These are phyloP conservation scores for Crematogaster levior DNA, from an alignment of 2,888 invertebrate species.

Conservation along the genomic window DNA sequence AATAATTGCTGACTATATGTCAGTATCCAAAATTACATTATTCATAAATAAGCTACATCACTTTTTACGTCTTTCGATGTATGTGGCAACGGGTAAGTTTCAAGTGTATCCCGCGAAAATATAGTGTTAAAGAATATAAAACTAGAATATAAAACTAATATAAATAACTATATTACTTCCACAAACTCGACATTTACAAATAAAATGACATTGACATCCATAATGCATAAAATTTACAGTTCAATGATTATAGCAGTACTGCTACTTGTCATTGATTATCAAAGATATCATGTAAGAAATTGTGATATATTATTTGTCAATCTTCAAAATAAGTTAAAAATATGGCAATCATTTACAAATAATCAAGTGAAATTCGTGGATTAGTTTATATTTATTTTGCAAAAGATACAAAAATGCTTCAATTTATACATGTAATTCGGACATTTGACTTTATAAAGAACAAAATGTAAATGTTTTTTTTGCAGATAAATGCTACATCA, in stretches of 20 bases:
- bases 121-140: constrained; percentile 58
- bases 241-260: constrained; percentile 46
- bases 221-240: constrained; percentile 62
- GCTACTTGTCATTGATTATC: no score
- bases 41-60: constrained; percentile 69
- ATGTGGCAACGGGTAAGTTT: constrained; percentile 58
- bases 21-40: constrained; percentile 74
- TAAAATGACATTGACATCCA: constrained; percentile 60
- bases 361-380: constrained; percentile 45
- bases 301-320: constrained; percentile 38
- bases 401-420: constrained; percentile 56
- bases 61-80: constrained; percentile 69
- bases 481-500: constrained; percentile 18
- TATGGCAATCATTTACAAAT: constrained; percentile 44
- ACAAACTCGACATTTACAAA: constrained; percentile 55
- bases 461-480: constrained; percentile 8
- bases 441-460: constrained; percentile 3
- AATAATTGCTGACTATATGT: constrained; percentile 75
- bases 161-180: constrained; percentile 54
- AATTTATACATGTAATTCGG: constrained; percentile 43
- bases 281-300: constrained; percentile 41
- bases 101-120: constrained; percentile 52
- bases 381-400: constrained; percentile 61
- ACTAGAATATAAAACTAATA: constrained; percentile 56
- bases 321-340: constrained; percentile 25